phyloP scores from a whole-genome alignment of 2,888 invertebrate genomes.

The Nymphalis urticae region DNA sequence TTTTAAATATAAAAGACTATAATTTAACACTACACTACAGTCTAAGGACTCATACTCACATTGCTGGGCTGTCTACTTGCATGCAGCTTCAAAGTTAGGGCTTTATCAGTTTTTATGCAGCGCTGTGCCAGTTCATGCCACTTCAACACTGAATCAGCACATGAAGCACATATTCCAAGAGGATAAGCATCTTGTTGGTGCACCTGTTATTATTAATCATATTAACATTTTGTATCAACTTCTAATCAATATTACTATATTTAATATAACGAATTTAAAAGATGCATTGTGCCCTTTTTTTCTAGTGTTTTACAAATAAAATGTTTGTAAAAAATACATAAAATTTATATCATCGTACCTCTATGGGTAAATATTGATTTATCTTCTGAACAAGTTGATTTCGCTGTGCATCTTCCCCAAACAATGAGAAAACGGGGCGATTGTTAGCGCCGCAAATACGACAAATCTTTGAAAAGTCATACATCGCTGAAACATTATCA shows the following conservation, averaged over 20 bases:
- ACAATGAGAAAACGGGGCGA: constrained; percentile 82
- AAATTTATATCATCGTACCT: constrained; percentile 58
- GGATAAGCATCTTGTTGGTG: background rate
- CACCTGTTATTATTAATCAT: background rate
- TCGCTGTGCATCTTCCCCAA: constrained; percentile 82
- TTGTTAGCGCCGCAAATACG: constrained; percentile 80
- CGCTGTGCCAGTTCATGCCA: background rate
- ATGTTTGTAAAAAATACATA: too few relatives aligned
- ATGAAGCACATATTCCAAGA: background rate
- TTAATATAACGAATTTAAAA: too few relatives aligned
- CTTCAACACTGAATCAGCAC: background rate
- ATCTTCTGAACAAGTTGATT: constrained; percentile 84
- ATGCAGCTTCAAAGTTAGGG: background rate
- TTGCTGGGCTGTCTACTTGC: too few relatives aligned
- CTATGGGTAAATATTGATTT: constrained; percentile 83
- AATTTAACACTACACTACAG: background rate
- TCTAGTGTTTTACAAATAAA: too few relatives aligned
- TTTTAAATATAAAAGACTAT: too few relatives aligned
- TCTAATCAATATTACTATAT: too few relatives aligned
- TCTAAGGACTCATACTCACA: background rate
- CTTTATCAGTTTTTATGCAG: background rate
- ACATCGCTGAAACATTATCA: background rate
- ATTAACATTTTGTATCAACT: background rate
- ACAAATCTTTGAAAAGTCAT: constrained; percentile 62
- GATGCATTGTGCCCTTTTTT: too few relatives aligned